Evolutionary conservation across 53 echinoderm and acorn worm genomes (phyloP), one percentile per base, ranked within the genome.

Genomic region (Mesocentrotus franciscanus): DNA sequence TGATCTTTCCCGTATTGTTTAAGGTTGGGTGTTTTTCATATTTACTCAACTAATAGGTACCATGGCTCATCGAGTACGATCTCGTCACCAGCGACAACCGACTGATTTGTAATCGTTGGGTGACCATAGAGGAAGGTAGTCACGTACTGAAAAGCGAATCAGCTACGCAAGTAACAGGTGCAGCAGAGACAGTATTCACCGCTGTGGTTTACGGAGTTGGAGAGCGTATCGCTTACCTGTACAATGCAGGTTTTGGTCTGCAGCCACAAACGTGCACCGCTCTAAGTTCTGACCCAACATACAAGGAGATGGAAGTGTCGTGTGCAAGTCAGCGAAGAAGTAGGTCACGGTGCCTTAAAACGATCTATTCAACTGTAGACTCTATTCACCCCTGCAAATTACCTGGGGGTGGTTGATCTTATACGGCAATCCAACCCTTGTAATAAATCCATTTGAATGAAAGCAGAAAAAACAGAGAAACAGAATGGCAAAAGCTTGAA

Each of bases 231-330:
- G 81, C 32, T 32, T 93, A 93, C 66, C 93, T 93, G 60, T 93
- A 93, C 93, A 93, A 93, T 36, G n/a, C 93, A 9, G 93, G 81
- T 13, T 60, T 93, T 35, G 60, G 61, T 57, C 81, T 93, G n/a
- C 57, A 93, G 1, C 76, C 56, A 60, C 16, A 36, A 42, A 93
- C 93, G 20, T 93, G 93, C 93, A 93, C 39, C 18, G 24, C 9
- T 27, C 79, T 7, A 34, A 81, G 72, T 92, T 10, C 72, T 27
- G 56, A 49, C 26, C 42, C 56, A 24, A n/a, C 42, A 1, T 10
- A 71, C 56, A 0, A 9, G 11, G 92, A n/a, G 27, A 64, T 56
- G 4, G 92, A 92, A 55, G 92, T 71, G 11, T 11, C 92, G 1
- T 92, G 92, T 29, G 22, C 62, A 14, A 92, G 49, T 55, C 74